These are phyloP conservation scores for Hydrolagus affinis DNA, from an alignment of 2,113 vertebrate species.

Conservation along the genomic window DNA sequence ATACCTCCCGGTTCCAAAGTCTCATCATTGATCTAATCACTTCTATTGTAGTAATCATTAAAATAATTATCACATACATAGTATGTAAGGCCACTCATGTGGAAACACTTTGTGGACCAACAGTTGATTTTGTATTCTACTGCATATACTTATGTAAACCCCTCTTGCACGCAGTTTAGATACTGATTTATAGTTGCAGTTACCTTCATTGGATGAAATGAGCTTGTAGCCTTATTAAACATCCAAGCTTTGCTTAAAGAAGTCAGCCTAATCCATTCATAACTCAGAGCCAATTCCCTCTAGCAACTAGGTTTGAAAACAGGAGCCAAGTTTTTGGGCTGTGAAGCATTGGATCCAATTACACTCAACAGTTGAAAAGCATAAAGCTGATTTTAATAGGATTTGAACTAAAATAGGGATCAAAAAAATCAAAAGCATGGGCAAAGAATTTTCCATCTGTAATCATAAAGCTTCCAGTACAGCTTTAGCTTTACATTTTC, in stretches of 20 bases:
- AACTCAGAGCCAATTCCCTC: constrained; percentile 42
- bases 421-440: constrained; percentile 70
- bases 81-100: neutral
- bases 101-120: neutral
- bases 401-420: constrained; percentile 64
- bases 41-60: constrained; percentile 2
- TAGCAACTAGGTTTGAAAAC: constrained; percentile 48
- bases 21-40: constrained; percentile 12
- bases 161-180: constrained; percentile 1
- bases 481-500: constrained; percentile 72
- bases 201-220: constrained; percentile 17
- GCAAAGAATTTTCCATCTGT: constrained; percentile 70
- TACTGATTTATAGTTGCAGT: constrained; percentile 28
- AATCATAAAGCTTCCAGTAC: constrained; percentile 74
- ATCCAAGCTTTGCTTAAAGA: neutral
- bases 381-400: constrained; percentile 67
- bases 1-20: neutral
- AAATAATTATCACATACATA: neutral
- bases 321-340: constrained; percentile 48
- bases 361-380: constrained; percentile 57
- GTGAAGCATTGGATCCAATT: constrained; percentile 65
- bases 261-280: constrained; percentile 13
- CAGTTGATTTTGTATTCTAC: constrained; percentile 6
- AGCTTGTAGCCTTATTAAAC: constrained; percentile 16
- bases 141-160: neutral